Evolutionary conservation across 1,140 invertebrate genomes (phyloP).

Genomic region (Halictus rubicundus): DNA sequence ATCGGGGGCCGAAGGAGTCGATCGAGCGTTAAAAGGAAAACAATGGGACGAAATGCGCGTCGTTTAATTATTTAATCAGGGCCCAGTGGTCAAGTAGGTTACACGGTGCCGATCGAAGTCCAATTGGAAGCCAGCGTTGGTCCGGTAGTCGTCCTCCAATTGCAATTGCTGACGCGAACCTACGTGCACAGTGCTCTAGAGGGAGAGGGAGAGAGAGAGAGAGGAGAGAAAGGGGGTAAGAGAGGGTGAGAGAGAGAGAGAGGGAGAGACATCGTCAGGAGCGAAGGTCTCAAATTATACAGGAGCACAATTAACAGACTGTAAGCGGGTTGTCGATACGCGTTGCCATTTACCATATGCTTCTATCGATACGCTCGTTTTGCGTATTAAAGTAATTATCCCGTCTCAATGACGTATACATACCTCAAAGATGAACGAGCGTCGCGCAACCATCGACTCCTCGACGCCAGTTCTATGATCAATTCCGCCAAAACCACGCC

Average conservation of each 20-base stretch:
- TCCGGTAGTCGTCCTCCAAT: constrained; percentile 14
- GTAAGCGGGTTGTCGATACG: constrained; percentile 53
- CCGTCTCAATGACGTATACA: constrained; percentile 5
- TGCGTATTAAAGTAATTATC: constrained; percentile 48
- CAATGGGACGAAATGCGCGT: neutral
- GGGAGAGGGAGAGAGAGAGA: neutral
- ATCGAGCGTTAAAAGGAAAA: neutral
- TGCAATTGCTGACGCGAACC: constrained; percentile 19
- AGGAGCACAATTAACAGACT: constrained; percentile 43
- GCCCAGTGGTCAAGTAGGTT: constrained; percentile 2
- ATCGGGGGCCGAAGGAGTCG: neutral
- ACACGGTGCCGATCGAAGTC: constrained; percentile 10
- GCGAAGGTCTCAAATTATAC: constrained; percentile 54
- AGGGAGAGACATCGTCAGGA: constrained; percentile 28
- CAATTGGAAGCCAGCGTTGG: neutral
- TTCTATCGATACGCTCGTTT: constrained; percentile 30
- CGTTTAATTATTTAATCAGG: neutral
- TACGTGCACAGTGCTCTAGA: neutral
- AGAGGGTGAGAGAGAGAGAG: no score
- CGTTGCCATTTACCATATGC: constrained; percentile 23
- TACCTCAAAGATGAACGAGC: neutral
- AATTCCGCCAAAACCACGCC: neutral
- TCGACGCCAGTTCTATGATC: neutral
- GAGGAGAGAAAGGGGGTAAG: constrained; percentile 2
- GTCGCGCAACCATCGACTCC: neutral